A percentile compares a stretch with the other conserved stretches of the same genome.
Evolutionary conservation across 2,797 vertebrate species (phyloP).

Genomic region (Coreius guichenoti): DNA sequence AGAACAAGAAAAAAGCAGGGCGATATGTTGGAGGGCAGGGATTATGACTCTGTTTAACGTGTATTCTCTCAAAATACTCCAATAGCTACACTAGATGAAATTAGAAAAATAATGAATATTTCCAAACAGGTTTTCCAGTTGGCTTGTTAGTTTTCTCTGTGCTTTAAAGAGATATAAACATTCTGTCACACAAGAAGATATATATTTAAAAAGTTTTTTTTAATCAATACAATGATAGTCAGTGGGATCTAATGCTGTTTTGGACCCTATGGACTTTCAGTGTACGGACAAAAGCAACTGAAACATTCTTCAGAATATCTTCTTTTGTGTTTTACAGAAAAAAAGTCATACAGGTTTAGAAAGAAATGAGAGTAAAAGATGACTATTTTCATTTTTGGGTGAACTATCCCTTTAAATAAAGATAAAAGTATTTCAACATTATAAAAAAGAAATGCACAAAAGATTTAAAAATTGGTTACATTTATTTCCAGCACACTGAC

Average conservation of each 20-base stretch:
- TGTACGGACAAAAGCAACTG: background rate
- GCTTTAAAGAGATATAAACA: background rate
- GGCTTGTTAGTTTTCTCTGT: background rate
- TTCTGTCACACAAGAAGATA: background rate
- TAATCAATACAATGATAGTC: background rate
- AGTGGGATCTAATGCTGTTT: background rate
- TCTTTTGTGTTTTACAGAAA: constrained; percentile 6
- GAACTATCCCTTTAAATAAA: background rate
- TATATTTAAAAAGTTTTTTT: background rate
- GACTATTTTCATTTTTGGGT: background rate
- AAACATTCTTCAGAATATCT: background rate
- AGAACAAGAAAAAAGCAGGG: background rate
- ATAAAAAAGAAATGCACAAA: background rate
- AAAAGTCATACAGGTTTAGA: background rate
- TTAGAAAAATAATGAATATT: background rate
- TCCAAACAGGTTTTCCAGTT: constrained; percentile 5
- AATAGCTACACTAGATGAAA: background rate
- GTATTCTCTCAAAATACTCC: constrained; percentile 16
- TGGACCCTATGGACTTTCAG: background rate
- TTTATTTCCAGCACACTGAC: constrained; percentile 9
- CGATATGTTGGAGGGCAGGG: constrained; percentile 16
- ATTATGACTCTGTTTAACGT: constrained; percentile 48
- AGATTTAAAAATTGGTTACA: background rate
- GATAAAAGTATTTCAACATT: background rate
- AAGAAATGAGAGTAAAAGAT: background rate